phyloP scores from a whole-genome alignment of 1,140 invertebrate genomes.

The Drosophila pseudoananassae region DNA sequence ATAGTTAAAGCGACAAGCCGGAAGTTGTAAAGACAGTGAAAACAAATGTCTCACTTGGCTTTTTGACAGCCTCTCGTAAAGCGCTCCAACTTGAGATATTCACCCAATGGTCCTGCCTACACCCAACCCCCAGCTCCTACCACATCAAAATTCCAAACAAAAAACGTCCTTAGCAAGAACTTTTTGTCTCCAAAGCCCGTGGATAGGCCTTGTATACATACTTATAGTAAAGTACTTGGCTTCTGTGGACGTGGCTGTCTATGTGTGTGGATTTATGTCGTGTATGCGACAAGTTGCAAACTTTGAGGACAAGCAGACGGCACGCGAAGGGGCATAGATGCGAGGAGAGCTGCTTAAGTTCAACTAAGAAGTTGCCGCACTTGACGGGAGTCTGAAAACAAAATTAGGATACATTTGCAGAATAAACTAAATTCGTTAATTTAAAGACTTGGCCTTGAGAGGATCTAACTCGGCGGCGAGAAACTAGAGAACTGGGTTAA shows the following conservation, averaged over 20 bases:
- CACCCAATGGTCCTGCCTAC: conserved; percentile 21
- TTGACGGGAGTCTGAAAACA: conserved; percentile 24
- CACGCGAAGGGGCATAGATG: conserved; percentile 30
- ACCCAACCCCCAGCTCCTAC: conserved; percentile 6
- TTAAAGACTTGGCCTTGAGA: conserved; percentile 25
- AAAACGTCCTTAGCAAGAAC: conserved; percentile 47
- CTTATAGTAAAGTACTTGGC: conserved; percentile 14
- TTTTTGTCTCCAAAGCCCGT: conserved; percentile 40
- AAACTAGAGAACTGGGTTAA: conserved; percentile 22
- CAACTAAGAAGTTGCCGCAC: conserved; percentile 29
- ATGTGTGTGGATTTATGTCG: conserved; percentile 64
- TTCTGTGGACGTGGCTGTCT: conserved; percentile 4
- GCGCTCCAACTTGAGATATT: conserved; percentile 24
- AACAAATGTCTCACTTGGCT: conserved; percentile 75
- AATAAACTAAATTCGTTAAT: conserved; percentile 28
- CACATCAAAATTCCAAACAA: conserved; percentile 21
- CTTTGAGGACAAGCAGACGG: conserved; percentile 19
- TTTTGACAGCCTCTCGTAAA: conserved; percentile 56
- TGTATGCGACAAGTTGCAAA: conserved; percentile 63
- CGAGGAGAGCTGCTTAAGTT: conserved; percentile 34
- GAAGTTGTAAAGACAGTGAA: conserved; percentile 70
- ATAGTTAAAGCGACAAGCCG: conserved; percentile 49
- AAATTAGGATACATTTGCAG: conserved; percentile 32
- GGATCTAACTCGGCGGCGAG: background rate
- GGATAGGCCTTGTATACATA: conserved; percentile 56